A percentile compares a stretch with the other conserved stretches of the same genome.
phyloP scores from a whole-genome alignment of 2,113 vertebrate genomes.

The Myotis davidii region DNA sequence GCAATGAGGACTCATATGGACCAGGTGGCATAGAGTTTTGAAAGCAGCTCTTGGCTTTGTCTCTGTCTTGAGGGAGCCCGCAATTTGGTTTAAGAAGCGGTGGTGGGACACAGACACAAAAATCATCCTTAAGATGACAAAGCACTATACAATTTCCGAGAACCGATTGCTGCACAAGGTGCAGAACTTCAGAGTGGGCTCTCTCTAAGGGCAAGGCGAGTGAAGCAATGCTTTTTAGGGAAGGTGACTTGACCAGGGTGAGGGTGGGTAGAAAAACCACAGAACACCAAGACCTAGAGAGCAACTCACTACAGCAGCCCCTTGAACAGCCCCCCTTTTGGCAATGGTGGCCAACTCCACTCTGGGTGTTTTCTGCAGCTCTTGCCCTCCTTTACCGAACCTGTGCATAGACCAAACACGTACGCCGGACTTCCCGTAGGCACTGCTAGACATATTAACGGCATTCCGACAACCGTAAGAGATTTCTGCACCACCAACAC shows the following conservation, averaged over 20 bases:
- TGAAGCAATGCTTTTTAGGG: background rate
- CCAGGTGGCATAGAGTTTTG: background rate
- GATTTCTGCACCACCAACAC: conserved; percentile 85
- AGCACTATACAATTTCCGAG: background rate
- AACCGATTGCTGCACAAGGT: rapidly evolving
- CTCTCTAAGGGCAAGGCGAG: background rate
- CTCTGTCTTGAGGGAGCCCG: background rate
- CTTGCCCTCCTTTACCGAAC: conserved; percentile 6
- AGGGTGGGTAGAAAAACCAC: background rate
- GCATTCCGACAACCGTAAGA: conserved; percentile 78
- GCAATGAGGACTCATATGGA: background rate
- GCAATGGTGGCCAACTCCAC: background rate
- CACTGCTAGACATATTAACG: conserved; percentile 80
- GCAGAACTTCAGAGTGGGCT: background rate
- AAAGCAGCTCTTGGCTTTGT: background rate
- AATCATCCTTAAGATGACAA: background rate
- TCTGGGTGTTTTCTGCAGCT: background rate
- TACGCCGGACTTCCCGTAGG: conserved; percentile 68
- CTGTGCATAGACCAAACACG: conserved; percentile 56
- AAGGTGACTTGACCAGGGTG: background rate
- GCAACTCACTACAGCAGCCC: background rate
- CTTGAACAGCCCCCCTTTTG: background rate
- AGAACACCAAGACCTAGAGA: background rate
- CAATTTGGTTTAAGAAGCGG: background rate
- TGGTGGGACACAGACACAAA: background rate